Evolutionary conservation across 2,888 invertebrate species (phyloP).

Genomic region (Atrina japonica): DNA sequence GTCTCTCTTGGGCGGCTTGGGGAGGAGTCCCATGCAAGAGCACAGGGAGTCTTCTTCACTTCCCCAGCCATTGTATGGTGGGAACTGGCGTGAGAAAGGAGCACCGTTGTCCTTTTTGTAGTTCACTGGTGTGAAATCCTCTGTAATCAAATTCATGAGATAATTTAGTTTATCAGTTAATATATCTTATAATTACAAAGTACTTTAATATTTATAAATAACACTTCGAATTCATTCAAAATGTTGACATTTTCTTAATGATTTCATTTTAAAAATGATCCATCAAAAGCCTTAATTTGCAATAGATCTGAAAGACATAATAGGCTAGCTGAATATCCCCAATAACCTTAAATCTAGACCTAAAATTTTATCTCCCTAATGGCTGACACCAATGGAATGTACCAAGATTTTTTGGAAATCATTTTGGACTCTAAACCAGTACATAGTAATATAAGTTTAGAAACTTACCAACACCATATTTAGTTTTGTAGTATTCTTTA

Average conservation of each 20-base stretch:
- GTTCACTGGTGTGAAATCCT: slow-evolving; percentile 85
- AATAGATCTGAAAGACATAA: no score
- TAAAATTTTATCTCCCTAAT: no score
- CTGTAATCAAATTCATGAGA: slow-evolving; percentile 55
- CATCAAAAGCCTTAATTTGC: no score
- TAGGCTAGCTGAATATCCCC: no score
- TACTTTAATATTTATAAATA: no score
- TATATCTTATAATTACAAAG: no score
- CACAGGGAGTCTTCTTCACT: slow-evolving; percentile 93
- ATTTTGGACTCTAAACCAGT: background rate
- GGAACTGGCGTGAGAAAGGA: slow-evolving; percentile 81
- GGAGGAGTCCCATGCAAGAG: slow-evolving; percentile 90
- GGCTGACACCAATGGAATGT: background rate
- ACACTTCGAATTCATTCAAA: no score
- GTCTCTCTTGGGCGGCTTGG: slow-evolving; percentile 88
- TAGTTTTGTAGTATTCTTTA: slow-evolving; percentile 89
- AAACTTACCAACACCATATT: slow-evolving; percentile 83
- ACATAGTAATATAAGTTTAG: background rate
- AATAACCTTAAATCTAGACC: no score
- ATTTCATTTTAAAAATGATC: no score
- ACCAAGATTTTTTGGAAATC: background rate
- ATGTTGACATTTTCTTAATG: no score
- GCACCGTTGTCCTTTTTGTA: slow-evolving; percentile 65
- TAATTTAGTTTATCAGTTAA: slow-evolving; percentile 1
- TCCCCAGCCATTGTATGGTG: slow-evolving; percentile 96